Evolutionary conservation across 2,888 invertebrate species (phyloP).

Genomic region (Apamea monoglypha): DNA sequence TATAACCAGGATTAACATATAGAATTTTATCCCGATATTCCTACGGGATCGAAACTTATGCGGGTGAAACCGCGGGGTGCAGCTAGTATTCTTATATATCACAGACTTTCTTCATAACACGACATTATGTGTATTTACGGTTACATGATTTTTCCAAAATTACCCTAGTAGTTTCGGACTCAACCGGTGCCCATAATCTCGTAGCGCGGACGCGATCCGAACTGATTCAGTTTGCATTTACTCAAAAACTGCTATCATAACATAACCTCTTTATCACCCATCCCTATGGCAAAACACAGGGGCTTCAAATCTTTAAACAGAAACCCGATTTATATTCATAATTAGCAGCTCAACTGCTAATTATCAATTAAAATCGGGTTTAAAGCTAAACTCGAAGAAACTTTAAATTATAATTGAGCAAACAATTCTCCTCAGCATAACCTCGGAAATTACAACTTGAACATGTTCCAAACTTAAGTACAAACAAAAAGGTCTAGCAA

Average conservation of each 20-base stretch:
- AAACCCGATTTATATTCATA: slow-evolving; percentile 14
- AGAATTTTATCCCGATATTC: no score
- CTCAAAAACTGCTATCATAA: not conserved
- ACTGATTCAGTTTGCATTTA: not conserved
- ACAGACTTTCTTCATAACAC: not conserved
- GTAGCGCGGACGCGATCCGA: no score
- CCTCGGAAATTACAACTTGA: slow-evolving; percentile 45
- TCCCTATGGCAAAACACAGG: not conserved
- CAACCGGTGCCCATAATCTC: not conserved
- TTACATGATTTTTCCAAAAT: no score
- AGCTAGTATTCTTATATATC: not conserved
- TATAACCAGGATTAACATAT: no score
- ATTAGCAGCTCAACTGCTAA: no score
- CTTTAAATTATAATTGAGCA: slow-evolving; percentile 40
- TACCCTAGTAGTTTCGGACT: not conserved
- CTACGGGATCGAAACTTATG: no score
- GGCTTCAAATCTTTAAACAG: slow-evolving; percentile 5
- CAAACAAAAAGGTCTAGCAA: slow-evolving; percentile 54
- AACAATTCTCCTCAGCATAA: slow-evolving; percentile 24
- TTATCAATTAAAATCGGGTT: no score
- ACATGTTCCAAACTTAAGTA: slow-evolving; percentile 30
- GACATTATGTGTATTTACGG: not conserved
- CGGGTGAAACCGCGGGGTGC: no score
- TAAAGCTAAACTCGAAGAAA: slow-evolving; percentile 26
- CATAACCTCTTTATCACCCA: not conserved